Evolutionary conservation across 2,888 invertebrate species (phyloP).

Genomic region (Cenopis cana): DNA sequence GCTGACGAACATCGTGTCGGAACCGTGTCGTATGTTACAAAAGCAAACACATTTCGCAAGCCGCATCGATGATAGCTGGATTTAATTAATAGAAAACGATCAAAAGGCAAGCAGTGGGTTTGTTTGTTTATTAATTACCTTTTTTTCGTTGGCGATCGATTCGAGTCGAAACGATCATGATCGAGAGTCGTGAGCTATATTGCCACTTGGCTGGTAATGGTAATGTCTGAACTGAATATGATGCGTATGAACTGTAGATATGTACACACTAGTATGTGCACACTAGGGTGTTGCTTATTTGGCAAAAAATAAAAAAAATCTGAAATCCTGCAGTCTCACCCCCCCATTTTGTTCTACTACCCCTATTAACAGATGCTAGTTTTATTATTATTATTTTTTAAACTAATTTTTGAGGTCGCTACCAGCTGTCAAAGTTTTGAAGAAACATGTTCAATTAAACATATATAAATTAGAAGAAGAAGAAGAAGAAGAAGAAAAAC

Average conservation of each 20-base stretch:
- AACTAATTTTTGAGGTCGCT: no score
- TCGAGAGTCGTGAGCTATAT: slow-evolving; percentile 29
- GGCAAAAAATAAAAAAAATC: no score
- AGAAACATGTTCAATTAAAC: no score
- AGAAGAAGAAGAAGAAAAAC: no score
- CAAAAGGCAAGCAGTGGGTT: slow-evolving; percentile 32
- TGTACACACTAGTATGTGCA: no score
- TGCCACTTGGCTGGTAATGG: not conserved
- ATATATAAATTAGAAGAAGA: no score
- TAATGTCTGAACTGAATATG: not conserved
- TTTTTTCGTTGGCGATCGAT: slow-evolving; percentile 36
- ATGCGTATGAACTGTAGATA: not conserved
- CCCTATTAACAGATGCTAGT: no score
- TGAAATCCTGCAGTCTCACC: no score
- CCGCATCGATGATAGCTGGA: slow-evolving; percentile 37
- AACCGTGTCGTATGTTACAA: slow-evolving; percentile 25
- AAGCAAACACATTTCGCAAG: slow-evolving; percentile 36
- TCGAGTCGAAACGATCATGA: slow-evolving; percentile 38
- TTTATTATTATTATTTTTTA: no score
- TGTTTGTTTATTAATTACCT: slow-evolving; percentile 43
- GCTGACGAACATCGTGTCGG: slow-evolving; percentile 7
- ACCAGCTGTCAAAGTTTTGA: no score
- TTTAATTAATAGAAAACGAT: slow-evolving; percentile 47
- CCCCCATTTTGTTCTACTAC: no score
- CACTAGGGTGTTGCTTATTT: no score